Conservation (phyloP, 2,113 vertebrate genomes). For the Hemiprocne comata region DNA sequence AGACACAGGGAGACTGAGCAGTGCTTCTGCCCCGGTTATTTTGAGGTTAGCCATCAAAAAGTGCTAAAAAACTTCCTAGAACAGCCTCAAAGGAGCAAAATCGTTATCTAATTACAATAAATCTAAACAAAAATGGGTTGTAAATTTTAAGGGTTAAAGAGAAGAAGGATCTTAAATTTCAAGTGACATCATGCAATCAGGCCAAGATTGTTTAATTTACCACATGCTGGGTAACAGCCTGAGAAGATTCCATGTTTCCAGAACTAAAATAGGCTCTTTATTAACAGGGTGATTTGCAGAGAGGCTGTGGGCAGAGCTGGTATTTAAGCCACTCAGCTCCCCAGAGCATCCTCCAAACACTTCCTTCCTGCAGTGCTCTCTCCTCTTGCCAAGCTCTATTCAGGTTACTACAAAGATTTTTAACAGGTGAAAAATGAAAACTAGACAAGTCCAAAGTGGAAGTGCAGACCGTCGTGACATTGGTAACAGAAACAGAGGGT, state of each 20-base stretch:
- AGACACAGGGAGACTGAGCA: neutral
- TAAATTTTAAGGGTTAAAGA: slow-evolving; percentile 62
- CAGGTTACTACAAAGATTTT: neutral
- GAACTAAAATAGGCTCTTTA: slow-evolving; percentile 56
- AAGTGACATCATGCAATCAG: slow-evolving; percentile 63
- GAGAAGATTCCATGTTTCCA: slow-evolving; percentile 49
- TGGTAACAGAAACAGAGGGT: neutral
- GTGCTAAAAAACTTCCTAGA: neutral
- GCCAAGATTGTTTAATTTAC: slow-evolving; percentile 68
- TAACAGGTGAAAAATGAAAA: neutral
- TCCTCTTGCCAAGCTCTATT: neutral
- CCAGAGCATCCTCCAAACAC: slow-evolving; percentile 13
- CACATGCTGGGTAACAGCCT: slow-evolving; percentile 61
- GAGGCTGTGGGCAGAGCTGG: slow-evolving; percentile 36
- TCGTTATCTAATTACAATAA: slow-evolving; percentile 47
- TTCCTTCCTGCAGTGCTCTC: neutral
- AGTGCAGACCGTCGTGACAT: neutral
- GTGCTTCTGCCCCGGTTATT: neutral
- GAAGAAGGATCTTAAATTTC: slow-evolving; percentile 57
- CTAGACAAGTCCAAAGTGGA: neutral
- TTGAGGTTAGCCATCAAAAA: neutral
- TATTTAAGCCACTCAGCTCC: neutral
- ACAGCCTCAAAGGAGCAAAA: slow-evolving; percentile 32
- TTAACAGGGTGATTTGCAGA: slow-evolving; percentile 59
- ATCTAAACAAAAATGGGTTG: slow-evolving; percentile 58